A percentile compares a stretch with the other conserved stretches of the same genome.
These are phyloP conservation scores for Helicoverpa zea DNA, from an alignment of 1,140 invertebrate species.

Conservation along the genomic window DNA sequence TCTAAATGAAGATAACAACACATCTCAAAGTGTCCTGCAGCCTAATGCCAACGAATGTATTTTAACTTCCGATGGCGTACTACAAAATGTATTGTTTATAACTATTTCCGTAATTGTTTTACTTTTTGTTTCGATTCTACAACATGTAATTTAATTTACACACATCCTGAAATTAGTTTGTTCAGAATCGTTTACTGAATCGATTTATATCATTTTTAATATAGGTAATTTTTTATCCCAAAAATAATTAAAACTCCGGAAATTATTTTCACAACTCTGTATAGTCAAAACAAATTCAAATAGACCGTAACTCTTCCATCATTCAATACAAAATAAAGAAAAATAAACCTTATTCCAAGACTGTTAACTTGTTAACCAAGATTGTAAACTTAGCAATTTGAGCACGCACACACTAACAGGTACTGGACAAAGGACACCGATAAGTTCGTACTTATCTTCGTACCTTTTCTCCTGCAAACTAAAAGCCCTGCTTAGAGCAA, in stretches of 20 bases:
- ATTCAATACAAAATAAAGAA: constrained; percentile 4
- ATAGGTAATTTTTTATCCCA: background rate
- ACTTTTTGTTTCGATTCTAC: too few relatives aligned
- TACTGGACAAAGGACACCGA: background rate
- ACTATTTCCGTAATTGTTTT: too few relatives aligned
- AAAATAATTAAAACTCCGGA: constrained; percentile 2
- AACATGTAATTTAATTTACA: too few relatives aligned
- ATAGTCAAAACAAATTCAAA: background rate
- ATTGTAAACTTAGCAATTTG: background rate
- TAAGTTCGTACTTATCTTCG: too few relatives aligned
- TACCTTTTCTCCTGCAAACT: background rate
- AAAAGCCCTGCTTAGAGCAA: background rate
- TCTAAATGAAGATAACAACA: too few relatives aligned
- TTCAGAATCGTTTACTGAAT: too few relatives aligned
- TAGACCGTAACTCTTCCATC: background rate
- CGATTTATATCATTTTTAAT: too few relatives aligned
- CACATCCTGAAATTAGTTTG: too few relatives aligned
- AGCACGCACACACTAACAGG: background rate
- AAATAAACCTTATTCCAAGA: background rate
- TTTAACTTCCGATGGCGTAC: too few relatives aligned
- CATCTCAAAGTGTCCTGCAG: too few relatives aligned
- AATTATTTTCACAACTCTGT: background rate
- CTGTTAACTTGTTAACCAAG: background rate
- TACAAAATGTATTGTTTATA: too few relatives aligned
- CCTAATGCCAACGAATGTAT: too few relatives aligned